Conservation (phyloP, 1,140 invertebrate genomes). For the Cotesia chilonis region DNA sequence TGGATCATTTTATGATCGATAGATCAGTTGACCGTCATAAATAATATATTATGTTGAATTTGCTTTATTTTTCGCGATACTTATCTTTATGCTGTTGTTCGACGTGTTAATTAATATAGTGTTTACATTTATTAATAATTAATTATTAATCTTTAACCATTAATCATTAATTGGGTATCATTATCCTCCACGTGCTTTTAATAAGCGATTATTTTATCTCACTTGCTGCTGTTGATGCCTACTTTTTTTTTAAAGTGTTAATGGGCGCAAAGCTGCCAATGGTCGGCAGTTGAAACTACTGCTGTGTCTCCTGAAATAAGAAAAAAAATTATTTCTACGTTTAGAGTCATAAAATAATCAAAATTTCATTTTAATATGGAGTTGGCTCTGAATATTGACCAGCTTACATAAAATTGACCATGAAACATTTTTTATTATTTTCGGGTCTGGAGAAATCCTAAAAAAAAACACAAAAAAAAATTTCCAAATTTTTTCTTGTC, state of each 20-base stretch:
- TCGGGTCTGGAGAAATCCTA: no score
- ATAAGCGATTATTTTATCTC: conserved; percentile 49
- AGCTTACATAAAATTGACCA: no score
- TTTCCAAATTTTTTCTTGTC: no score
- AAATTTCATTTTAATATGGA: background rate
- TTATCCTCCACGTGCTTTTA: conserved; percentile 3
- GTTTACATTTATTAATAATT: conserved; percentile 18
- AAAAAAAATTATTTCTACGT: background rate
- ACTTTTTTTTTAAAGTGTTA: conserved; percentile 55
- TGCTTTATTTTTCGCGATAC: no score
- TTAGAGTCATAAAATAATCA: conserved; percentile 19
- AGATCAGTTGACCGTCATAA: no score
- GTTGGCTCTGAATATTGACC: no score
- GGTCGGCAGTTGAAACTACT: conserved; percentile 61
- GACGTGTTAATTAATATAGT: no score
- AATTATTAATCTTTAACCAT: conserved; percentile 9
- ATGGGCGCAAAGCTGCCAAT: conserved; percentile 58
- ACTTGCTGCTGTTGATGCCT: conserved; percentile 31
- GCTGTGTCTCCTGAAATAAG: conserved; percentile 59
- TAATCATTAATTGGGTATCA: conserved; percentile 26
- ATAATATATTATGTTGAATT: no score
- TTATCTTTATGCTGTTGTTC: no score
- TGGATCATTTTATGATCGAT: no score
- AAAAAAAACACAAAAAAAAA: no score
- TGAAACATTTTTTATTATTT: no score